Evolutionary conservation across 1,140 invertebrate genomes (phyloP).

Genomic region (Euborellia annulipes): DNA sequence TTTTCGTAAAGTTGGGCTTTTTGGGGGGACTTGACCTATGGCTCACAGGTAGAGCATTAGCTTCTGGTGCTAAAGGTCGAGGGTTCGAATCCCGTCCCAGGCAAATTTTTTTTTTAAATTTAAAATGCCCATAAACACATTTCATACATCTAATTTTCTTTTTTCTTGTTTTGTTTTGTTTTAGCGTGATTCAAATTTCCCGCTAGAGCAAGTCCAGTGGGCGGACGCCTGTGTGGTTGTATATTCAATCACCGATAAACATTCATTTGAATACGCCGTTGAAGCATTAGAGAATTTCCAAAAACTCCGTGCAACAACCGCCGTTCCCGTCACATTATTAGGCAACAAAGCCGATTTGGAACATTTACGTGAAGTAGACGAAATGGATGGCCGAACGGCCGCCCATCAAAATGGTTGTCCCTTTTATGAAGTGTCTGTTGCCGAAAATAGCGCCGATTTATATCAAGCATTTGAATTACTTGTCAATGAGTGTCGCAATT

Average conservation of each 20-base stretch:
- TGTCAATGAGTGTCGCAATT: constrained; percentile 41
- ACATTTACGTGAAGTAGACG: constrained; percentile 53
- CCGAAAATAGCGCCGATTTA: constrained; percentile 52
- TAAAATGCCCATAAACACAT: too few relatives aligned
- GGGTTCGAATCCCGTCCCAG: too few relatives aligned
- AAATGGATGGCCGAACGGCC: constrained; percentile 46
- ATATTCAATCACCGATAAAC: constrained; percentile 57
- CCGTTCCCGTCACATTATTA: constrained; percentile 42
- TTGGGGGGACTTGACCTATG: too few relatives aligned
- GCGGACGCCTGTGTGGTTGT: constrained; percentile 62
- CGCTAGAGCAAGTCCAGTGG: constrained; percentile 47
- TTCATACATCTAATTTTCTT: too few relatives aligned
- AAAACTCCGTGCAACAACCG: constrained; percentile 27
- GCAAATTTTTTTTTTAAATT: too few relatives aligned
- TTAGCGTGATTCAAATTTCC: constrained; percentile 30
- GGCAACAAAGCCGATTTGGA: constrained; percentile 64
- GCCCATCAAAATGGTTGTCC: constrained; percentile 46
- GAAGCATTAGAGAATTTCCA: constrained; percentile 41
- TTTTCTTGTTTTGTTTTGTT: constrained; percentile 20
- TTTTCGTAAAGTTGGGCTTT: too few relatives aligned
- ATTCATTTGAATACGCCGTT: constrained; percentile 48
- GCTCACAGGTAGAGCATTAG: too few relatives aligned
- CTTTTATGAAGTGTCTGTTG: constrained; percentile 59
- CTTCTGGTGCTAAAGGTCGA: too few relatives aligned
- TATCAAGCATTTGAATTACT: constrained; percentile 51